These are phyloP conservation scores for Oryctes rhinoceros DNA, from an alignment of 1,140 invertebrate species.

Conservation along the genomic window DNA sequence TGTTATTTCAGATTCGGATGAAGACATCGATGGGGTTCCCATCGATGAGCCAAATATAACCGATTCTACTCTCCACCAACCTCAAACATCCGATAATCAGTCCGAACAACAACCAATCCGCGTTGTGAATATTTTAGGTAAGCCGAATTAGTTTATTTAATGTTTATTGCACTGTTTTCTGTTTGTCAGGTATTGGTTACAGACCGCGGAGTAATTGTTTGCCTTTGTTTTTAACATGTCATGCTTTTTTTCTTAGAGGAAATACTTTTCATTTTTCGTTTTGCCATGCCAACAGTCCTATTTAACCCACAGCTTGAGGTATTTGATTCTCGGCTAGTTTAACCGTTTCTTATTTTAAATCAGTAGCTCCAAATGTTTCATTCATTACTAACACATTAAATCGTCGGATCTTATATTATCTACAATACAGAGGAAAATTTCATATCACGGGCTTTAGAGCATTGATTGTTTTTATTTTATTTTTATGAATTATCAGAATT, in stretches of 20 bases:
- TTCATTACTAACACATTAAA: no score
- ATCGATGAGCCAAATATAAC: constrained; percentile 41
- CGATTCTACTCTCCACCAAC: not conserved
- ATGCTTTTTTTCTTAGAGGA: not conserved
- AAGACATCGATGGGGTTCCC: constrained; percentile 50
- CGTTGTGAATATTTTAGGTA: constrained; percentile 32
- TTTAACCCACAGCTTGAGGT: not conserved
- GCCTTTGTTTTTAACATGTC: not conserved
- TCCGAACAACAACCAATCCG: constrained; percentile 36
- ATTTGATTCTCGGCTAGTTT: not conserved
- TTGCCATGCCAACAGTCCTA: not conserved
- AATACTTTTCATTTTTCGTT: not conserved
- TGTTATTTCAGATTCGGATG: constrained; percentile 45
- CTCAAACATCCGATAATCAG: not conserved
- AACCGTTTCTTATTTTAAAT: no score
- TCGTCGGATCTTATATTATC: no score
- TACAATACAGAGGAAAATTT: no score
- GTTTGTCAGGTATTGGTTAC: constrained; percentile 7
- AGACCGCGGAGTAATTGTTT: constrained; percentile 33
- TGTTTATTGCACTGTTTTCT: constrained; percentile 14
- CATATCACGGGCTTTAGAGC: no score
- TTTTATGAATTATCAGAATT: no score
- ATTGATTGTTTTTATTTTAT: no score
- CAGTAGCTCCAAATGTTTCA: no score
- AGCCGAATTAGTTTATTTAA: not conserved